Conservation (phyloP, 2,113 vertebrate species). For the Perca schrenkii region DNA sequence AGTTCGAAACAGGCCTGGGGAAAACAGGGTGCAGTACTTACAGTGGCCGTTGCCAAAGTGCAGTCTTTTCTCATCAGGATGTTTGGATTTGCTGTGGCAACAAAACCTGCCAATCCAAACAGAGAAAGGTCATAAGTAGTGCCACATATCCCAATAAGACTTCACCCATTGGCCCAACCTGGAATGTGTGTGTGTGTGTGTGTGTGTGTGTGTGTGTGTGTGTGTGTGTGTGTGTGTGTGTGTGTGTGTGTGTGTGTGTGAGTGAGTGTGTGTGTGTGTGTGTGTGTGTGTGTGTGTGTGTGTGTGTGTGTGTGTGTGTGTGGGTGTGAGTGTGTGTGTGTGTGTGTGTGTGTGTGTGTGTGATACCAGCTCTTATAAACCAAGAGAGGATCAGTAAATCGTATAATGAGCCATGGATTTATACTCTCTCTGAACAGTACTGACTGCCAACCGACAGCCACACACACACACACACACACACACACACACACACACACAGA, state of each 20-base stretch:
- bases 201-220: constrained; percentile 8
- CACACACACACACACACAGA: constrained; percentile 18
- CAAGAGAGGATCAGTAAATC: constrained; percentile 75
- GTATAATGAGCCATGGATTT: constrained; percentile 80
- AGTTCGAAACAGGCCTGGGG: constrained; percentile 2
- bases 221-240: constrained; percentile 15
- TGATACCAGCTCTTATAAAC: constrained; percentile 71
- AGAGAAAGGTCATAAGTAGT: constrained; percentile 69
- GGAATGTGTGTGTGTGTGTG: constrained; percentile 15
- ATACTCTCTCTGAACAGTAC: constrained; percentile 64
- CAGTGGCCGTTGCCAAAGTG: constrained; percentile 97
- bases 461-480: constrained; percentile 30
- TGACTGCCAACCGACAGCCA: constrained; percentile 70
- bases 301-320: constrained; percentile 15
- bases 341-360: constrained; percentile 45
- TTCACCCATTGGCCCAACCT: constrained; percentile 47
- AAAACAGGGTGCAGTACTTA: constrained; percentile 84
- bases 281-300: constrained; percentile 4
- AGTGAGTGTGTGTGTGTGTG: constrained; percentile 11
- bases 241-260: background rate
- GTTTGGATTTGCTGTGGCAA: constrained; percentile 96
- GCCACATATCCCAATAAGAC: constrained; percentile 59
- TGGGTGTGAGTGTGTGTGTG: constrained; percentile 7
- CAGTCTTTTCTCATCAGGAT: constrained; percentile 95
- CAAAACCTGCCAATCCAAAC: constrained; percentile 90